Conservation (phyloP, 2,888 invertebrate species). For the Anthophora plumipes region DNA sequence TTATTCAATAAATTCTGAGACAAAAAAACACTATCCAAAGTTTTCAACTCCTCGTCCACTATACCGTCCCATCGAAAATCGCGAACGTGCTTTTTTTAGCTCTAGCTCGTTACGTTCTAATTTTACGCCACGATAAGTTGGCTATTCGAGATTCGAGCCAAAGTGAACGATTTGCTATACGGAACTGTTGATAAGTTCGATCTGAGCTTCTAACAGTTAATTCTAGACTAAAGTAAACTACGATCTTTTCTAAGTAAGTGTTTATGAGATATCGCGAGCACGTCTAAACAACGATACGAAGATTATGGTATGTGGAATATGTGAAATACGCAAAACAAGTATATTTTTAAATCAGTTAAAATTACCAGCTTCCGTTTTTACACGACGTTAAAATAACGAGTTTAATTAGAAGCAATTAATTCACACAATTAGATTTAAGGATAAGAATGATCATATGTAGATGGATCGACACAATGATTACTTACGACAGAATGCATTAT, state of each 20-base stretch:
- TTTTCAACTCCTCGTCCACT: no score
- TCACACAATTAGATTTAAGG: not conserved
- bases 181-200: not conserved
- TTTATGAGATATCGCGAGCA: not conserved
- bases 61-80: constrained; percentile 9
- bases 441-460: not conserved
- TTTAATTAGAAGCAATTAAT: no score
- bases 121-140: not conserved
- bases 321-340: not conserved
- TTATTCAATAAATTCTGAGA: no score
- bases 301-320: not conserved
- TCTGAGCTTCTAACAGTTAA: not conserved
- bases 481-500: not conserved
- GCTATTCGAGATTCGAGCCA: not conserved
- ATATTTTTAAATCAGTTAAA: not conserved
- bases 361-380: no score
- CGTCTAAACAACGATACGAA: not conserved
- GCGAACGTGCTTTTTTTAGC: not conserved
- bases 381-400: no score
- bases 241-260: not conserved
- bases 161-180: not conserved
- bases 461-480: not conserved
- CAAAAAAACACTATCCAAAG: no score
- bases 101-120: constrained; percentile 4
- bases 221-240: not conserved